A percentile compares a stretch with the other conserved stretches of the same genome.
Evolutionary conservation across 2,888 invertebrate genomes (phyloP).

Genomic region (Uloborus plumipes): DNA sequence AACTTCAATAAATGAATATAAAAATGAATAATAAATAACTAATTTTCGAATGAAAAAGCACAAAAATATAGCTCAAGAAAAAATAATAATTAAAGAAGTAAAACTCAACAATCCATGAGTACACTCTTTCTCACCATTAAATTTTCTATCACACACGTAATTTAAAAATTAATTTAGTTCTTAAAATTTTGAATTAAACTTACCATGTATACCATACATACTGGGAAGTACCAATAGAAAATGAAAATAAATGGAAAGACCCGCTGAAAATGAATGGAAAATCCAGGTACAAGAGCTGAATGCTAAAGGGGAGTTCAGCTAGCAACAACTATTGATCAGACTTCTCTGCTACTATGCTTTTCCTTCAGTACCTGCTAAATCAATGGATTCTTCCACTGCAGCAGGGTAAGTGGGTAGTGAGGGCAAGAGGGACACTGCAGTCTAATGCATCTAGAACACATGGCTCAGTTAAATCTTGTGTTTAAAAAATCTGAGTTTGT

Average conservation of each 20-base stretch:
- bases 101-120: no score
- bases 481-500: background rate
- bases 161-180: background rate
- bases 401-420: slow-evolving; percentile 46
- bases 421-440: slow-evolving; percentile 60
- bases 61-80: no score
- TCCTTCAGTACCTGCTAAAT: slow-evolving; percentile 61
- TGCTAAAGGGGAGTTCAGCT: slow-evolving; percentile 52
- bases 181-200: background rate
- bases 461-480: background rate
- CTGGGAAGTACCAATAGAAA: background rate
- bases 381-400: slow-evolving; percentile 63
- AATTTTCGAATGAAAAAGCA: no score
- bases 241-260: background rate
- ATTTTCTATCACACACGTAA: background rate
- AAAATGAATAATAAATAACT: no score
- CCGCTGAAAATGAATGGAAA: slow-evolving; percentile 20
- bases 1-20: no score
- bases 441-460: slow-evolving; percentile 25
- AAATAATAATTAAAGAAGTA: no score
- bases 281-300: slow-evolving; percentile 45
- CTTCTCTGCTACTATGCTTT: slow-evolving; percentile 41
- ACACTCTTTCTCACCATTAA: background rate
- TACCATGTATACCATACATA: background rate
- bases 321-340: slow-evolving; percentile 65